Percentiles rank a stretch among this genome's conserved stretches.
phyloP scores from a whole-genome alignment of 1,140 invertebrate species.

The Neelides sp. region DNA sequence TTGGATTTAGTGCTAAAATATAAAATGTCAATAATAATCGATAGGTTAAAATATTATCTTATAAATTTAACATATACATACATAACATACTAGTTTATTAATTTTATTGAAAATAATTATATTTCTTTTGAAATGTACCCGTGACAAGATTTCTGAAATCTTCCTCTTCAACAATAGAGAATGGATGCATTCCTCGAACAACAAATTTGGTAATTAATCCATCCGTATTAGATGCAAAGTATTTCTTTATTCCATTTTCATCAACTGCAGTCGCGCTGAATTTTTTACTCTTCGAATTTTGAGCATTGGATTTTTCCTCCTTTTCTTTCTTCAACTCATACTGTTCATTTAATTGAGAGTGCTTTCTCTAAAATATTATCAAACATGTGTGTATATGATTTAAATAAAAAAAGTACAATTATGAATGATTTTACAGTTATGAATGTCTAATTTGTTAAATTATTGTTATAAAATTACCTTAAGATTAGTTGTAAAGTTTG shows the following conservation, averaged over 20 bases:
- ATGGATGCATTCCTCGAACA: too few relatives aligned
- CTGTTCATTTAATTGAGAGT: neutral
- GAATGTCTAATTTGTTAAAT: neutral
- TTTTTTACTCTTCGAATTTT: too few relatives aligned
- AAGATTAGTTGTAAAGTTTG: constrained; percentile 2
- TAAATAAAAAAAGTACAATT: neutral
- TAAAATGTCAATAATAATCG: neutral
- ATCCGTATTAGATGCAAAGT: too few relatives aligned
- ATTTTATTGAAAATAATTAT: too few relatives aligned
- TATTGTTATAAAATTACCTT: neutral
- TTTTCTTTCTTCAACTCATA: neutral
- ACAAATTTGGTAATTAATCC: too few relatives aligned
- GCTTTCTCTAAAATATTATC: too few relatives aligned
- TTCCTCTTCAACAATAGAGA: too few relatives aligned
- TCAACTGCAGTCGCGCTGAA: too few relatives aligned
- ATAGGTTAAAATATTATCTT: neutral
- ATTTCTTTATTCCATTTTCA: too few relatives aligned
- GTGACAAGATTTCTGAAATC: too few relatives aligned
- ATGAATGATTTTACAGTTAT: neutral
- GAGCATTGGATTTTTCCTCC: neutral
- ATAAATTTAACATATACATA: neutral
- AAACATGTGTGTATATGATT: too few relatives aligned
- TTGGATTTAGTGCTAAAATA: neutral
- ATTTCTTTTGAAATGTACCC: too few relatives aligned
- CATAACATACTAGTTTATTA: neutral